Evolutionary conservation across 2,888 invertebrate genomes (phyloP).

Genomic region (Hololepta plana): DNA sequence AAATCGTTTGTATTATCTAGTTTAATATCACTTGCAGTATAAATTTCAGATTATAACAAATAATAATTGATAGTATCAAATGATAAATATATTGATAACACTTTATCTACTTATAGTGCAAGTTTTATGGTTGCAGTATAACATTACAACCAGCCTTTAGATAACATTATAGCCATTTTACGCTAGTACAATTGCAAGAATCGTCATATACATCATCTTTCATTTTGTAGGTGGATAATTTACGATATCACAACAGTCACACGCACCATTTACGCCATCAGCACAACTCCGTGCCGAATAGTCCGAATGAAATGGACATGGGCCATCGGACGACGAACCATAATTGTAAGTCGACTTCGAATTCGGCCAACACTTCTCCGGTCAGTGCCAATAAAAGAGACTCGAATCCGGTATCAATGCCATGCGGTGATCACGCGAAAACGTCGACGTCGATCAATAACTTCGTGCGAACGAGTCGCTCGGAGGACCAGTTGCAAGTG

Average conservation of each 20-base stretch:
- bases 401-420: constrained; percentile 13
- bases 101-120: too few species aligned
- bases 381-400: constrained; percentile 34
- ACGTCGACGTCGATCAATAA: constrained; percentile 13
- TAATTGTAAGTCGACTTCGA: constrained; percentile 23
- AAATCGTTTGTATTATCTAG: too few species aligned
- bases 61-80: too few species aligned
- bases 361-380: constrained; percentile 34
- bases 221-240: constrained; percentile 13
- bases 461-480: constrained; percentile 73
- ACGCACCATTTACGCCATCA: constrained; percentile 22
- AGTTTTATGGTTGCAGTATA: too few species aligned
- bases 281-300: constrained; percentile 50
- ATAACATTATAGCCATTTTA: too few species aligned
- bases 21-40: too few species aligned
- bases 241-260: constrained; percentile 34
- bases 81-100: too few species aligned
- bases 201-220: too few species aligned
- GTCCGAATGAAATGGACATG: constrained; percentile 46
- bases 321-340: constrained; percentile 26
- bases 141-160: too few species aligned
- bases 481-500: constrained; percentile 79
- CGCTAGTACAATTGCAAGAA: too few species aligned
- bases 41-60: too few species aligned
- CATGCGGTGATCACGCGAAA: too few species aligned